These are phyloP conservation scores for Smittia sp. DNA, from an alignment of 2,888 invertebrate genomes.

Conservation along the genomic window DNA sequence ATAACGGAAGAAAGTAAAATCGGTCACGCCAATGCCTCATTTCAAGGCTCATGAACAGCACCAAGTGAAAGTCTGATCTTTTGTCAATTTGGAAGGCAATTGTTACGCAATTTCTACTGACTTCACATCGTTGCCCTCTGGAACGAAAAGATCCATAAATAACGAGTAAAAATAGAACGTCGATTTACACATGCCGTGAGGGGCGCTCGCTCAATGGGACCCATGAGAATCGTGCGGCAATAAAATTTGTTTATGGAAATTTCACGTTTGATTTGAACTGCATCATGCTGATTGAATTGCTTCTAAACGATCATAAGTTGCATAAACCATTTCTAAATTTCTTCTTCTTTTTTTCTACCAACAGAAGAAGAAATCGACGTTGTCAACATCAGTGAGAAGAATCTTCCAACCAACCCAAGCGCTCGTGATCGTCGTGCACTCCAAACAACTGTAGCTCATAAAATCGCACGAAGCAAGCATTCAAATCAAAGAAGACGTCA, in stretches of 20 bases:
- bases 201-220: neutral
- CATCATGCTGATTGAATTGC: conserved; percentile 1
- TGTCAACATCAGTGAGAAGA: conserved; percentile 65
- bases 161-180: neutral
- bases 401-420: conserved; percentile 68
- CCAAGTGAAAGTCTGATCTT: neutral
- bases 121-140: too few relatives aligned
- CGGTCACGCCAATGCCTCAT: conserved; percentile 27
- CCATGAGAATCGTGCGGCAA: neutral
- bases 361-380: conserved; percentile 84
- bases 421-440: conserved; percentile 65
- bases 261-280: neutral
- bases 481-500: conserved; percentile 44
- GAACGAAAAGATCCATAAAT: too few relatives aligned
- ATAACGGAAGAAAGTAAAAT: conserved; percentile 12
- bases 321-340: neutral
- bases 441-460: conserved; percentile 61
- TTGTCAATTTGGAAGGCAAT: neutral
- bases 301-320: neutral
- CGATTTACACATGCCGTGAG: neutral
- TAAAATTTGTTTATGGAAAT: neutral
- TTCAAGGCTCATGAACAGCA: conserved; percentile 20
- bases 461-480: conserved; percentile 51
- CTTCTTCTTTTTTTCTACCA: conserved; percentile 54
- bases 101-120: neutral